These are phyloP conservation scores for Gonioctena quinquepunctata DNA, from an alignment of 1,140 invertebrate genomes.

Conservation along the genomic window DNA sequence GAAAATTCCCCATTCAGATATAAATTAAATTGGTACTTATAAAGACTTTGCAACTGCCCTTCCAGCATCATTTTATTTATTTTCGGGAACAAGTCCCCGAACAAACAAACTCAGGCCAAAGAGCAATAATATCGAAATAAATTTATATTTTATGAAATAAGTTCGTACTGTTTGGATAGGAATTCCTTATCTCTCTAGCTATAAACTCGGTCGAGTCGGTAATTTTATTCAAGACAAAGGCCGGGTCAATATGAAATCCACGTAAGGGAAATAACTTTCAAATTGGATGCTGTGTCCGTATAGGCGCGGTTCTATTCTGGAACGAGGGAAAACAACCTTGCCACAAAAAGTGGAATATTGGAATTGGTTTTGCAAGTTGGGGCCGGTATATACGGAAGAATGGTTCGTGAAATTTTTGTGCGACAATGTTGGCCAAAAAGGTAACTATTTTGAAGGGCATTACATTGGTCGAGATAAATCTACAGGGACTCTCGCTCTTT, in stretches of 20 bases:
- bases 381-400: no score
- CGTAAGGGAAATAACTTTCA: conserved; percentile 38
- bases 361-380: no score
- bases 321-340: background rate
- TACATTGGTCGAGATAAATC: no score
- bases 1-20: no score
- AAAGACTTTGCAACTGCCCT: background rate
- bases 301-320: conserved; percentile 9
- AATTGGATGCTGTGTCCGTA: conserved; percentile 36
- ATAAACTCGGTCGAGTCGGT: conserved; percentile 25
- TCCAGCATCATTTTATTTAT: background rate
- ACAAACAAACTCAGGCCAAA: background rate
- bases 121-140: background rate
- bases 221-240: conserved; percentile 25
- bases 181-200: conserved; percentile 13
- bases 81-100: background rate
- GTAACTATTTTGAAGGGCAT: no score
- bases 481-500: no score
- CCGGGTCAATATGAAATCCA: conserved; percentile 35
- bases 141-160: background rate
- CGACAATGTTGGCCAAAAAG: no score
- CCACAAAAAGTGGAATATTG: background rate
- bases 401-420: no score
- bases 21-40: no score
- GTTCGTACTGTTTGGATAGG: background rate